Evolutionary conservation across 2,797 vertebrate genomes (phyloP).

Genomic region (Morelia viridis): DNA sequence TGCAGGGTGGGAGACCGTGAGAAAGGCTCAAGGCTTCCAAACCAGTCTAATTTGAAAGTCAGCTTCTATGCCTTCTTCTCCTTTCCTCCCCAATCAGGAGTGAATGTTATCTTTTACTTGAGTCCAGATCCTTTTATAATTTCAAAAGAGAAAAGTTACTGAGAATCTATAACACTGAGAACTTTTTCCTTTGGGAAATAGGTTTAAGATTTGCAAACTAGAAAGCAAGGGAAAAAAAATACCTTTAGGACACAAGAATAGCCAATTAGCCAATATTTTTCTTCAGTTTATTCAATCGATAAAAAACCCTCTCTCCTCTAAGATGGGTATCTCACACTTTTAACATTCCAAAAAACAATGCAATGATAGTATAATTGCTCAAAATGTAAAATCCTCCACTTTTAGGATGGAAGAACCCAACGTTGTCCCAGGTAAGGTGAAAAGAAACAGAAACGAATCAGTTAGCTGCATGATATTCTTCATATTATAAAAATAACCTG

Average conservation of each 20-base stretch:
- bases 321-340: not conserved
- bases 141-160: not conserved
- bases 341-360: not conserved
- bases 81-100: not conserved
- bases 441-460: not conserved
- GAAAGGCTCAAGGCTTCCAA: not conserved
- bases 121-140: not conserved
- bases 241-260: not conserved
- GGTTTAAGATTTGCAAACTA: not conserved
- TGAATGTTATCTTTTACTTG: not conserved
- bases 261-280: not conserved
- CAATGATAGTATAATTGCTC: not conserved
- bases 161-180: not conserved
- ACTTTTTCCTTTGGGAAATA: not conserved
- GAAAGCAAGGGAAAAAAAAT: not conserved
- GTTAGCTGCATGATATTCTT: not conserved
- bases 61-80: not conserved
- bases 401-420: not conserved
- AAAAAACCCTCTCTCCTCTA: not conserved
- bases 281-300: not conserved
- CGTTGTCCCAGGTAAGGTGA: not conserved
- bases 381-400: not conserved
- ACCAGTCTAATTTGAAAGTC: not conserved
- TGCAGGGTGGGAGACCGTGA: not conserved
- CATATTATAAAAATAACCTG: not conserved